A percentile compares a stretch with the other conserved stretches of the same genome.
Conservation (phyloP, 2,113 vertebrate genomes). For the Notarius quadriscutis region DNA sequence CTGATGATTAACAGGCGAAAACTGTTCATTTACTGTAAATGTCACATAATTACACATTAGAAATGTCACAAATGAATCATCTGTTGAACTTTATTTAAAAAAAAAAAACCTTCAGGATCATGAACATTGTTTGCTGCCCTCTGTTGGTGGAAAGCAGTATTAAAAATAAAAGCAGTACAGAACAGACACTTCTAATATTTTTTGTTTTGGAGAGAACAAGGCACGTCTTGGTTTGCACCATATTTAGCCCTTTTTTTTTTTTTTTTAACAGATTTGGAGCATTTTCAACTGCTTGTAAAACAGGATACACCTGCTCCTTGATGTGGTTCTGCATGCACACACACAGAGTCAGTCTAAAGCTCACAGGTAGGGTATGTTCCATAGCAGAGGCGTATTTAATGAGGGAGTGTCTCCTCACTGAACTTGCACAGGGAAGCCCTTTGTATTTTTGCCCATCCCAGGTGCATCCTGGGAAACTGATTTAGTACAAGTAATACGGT, state of each 20-base stretch:
- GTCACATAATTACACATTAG: background rate
- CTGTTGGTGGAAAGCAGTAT: slow-evolving; percentile 11
- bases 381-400: background rate
- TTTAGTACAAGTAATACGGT: background rate
- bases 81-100: background rate
- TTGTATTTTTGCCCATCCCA: slow-evolving; percentile 43
- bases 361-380: slow-evolving; percentile 42
- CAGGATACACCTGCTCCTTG: slow-evolving; percentile 60
- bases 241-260: background rate
- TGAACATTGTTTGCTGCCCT: slow-evolving; percentile 22
- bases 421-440: slow-evolving; percentile 43
- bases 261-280: slow-evolving; percentile 25
- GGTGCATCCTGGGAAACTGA: slow-evolving; percentile 53
- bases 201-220: slow-evolving; percentile 30
- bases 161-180: no score
- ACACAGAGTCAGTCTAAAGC: background rate
- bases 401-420: slow-evolving; percentile 26
- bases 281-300: slow-evolving; percentile 32
- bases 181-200: slow-evolving; percentile 31
- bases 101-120: no score
- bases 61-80: background rate
- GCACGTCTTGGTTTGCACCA: background rate
- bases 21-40: background rate
- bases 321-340: slow-evolving; percentile 23
- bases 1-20: background rate